Conservation (phyloP, 2,113 vertebrate species). For the Clarias magur region DNA sequence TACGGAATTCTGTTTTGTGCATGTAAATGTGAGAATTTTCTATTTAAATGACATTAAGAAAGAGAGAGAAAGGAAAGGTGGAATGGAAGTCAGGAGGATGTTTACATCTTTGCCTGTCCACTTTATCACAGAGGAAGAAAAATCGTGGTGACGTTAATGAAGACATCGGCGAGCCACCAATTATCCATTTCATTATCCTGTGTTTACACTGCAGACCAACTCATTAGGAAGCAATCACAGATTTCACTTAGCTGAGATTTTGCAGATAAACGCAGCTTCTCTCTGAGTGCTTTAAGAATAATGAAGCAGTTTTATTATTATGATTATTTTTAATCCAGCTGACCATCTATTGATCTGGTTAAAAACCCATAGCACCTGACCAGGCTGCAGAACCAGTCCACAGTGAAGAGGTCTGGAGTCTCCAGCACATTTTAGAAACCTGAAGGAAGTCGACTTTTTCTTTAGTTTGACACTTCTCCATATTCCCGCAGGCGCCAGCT, state of each 20-base stretch:
- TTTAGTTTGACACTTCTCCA: constrained; percentile 4
- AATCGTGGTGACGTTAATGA: not conserved
- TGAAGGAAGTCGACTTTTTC: constrained; percentile 16
- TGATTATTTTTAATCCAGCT: not conserved
- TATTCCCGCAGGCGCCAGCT: constrained; percentile 26
- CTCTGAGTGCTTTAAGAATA: not conserved
- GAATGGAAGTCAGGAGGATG: not conserved
- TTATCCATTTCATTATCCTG: not conserved
- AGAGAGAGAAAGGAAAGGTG: not conserved
- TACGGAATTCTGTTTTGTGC: not conserved
- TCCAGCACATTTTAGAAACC: not conserved
- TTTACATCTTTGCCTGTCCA: not conserved
- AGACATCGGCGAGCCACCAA: not conserved
- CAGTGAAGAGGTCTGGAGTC: not conserved
- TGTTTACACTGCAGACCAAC: not conserved
- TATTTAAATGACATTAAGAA: too few relatives aligned
- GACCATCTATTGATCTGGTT: not conserved
- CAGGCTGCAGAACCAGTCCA: not conserved
- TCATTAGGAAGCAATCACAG: not conserved
- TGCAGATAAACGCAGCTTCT: not conserved
- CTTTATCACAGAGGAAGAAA: not conserved
- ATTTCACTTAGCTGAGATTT: not conserved
- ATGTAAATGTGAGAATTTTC: not conserved
- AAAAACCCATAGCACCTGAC: not conserved
- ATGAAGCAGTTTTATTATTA: too few relatives aligned